These are phyloP conservation scores for Phoebastria nigripes DNA, from an alignment of 2,797 vertebrate species.

Conservation along the genomic window DNA sequence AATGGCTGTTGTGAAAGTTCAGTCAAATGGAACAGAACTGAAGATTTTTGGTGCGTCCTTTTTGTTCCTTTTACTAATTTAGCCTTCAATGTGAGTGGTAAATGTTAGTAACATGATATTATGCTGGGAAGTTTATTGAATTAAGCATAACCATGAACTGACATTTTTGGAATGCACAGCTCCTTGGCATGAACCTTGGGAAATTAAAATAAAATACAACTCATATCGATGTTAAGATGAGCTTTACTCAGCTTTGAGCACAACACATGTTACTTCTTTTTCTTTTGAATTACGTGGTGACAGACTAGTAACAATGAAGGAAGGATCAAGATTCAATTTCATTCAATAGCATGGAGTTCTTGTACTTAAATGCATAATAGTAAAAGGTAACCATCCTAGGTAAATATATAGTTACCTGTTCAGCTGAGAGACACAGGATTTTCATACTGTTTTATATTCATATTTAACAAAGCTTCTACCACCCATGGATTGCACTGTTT, in stretches of 20 bases:
- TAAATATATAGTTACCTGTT: not conserved
- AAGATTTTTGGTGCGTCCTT: not conserved
- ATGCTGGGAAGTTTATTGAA: not conserved
- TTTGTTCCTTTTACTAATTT: not conserved
- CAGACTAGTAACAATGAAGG: not conserved
- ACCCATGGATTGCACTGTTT: not conserved
- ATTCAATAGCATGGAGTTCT: not conserved
- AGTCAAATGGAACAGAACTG: not conserved
- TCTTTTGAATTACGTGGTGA: not conserved
- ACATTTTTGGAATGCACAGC: not conserved
- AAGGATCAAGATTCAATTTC: not conserved
- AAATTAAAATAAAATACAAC: conserved; percentile 28
- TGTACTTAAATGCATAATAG: not conserved
- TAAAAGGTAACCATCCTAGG: not conserved
- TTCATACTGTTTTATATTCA: not conserved
- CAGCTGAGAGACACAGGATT: not conserved
- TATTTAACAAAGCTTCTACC: not conserved
- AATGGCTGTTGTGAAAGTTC: not conserved
- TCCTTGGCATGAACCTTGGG: not conserved
- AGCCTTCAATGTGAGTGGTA: not conserved
- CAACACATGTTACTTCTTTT: not conserved
- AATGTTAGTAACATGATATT: not conserved
- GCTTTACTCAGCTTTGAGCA: not conserved
- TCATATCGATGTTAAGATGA: not conserved
- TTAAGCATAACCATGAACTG: not conserved